Base-by-base conservation (phyloP, 2,113 vertebrate genomes). In the Herpailurus yagouaroundi region DNA sequence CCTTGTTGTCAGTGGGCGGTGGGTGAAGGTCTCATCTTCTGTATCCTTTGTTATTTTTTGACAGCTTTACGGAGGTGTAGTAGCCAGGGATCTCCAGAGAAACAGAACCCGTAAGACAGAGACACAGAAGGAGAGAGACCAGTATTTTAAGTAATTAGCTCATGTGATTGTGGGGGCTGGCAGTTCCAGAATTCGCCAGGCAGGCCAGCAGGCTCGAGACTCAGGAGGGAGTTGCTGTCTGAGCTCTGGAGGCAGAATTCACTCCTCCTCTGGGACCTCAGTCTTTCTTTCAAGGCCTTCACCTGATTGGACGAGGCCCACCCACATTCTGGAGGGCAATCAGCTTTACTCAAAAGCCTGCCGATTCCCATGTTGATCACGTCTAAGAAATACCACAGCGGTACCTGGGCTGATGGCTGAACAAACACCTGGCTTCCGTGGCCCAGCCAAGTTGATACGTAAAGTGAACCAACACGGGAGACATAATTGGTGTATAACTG, bases 401-500 rank as follows among this genome's bases (percentile, higher is more conserved):
- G 31, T 4, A 7, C 8, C 31, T 10, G 36, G 33, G 6, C 66
- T 45, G 48, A 5, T 10, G 16, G 15, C 48, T 57, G 60, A 27
- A 7, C 38, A 27, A 5, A 14, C 15, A 27, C 4, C 29, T 8
- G 1, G 69, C 12, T 4, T 0, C 25, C 0, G 2, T 9, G 31
- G 19, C 69, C 33, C 18, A 1, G 33, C n/a, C 45, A 1, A 8
- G 5, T 10, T 2, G 3, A 5, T 41, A 10, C 63, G 1, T 21
- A 12, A 15, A 31, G 3, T 1, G 2, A 3, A 18, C n/a, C 36
- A 0, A 9, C 21, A 0, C 15, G 5, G 29, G 68, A 85, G 41
- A 19, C 2, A 0, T 6, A 1, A 1, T 0, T 3, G 19, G 25
- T 9, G 0, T 2, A 0, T 0, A 1, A 0, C 4, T 16, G 12